phyloP scores from a whole-genome alignment of 2,113 vertebrate species.

The Gobius niger region DNA sequence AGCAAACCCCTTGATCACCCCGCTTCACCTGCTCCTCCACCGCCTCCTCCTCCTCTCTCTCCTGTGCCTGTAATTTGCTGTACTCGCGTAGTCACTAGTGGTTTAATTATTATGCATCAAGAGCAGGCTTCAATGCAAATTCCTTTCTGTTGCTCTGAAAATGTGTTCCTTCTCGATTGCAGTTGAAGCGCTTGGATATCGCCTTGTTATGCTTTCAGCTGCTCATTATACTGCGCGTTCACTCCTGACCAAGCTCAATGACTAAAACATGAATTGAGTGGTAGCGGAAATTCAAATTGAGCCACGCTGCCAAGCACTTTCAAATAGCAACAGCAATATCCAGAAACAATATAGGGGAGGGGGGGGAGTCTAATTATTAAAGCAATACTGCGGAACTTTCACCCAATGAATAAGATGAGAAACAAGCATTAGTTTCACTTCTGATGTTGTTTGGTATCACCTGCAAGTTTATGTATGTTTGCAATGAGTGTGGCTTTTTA shows the following conservation, averaged over 20 bases:
- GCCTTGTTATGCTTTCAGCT: conserved; percentile 59
- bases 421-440: no score
- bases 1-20: neutral
- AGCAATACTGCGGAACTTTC: neutral
- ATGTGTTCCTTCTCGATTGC: conserved; percentile 49
- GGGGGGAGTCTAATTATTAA: neutral
- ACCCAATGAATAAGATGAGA: no score
- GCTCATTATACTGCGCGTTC: conserved; percentile 60
- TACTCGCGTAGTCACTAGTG: conserved; percentile 39
- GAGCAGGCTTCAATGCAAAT: conserved; percentile 57
- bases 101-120: conserved; percentile 62
- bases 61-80: conserved; percentile 45
- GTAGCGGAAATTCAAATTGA: conserved; percentile 53
- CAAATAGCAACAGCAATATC: neutral
- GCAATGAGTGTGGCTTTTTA: no score
- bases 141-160: conserved; percentile 41
- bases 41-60: neutral
- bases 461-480: neutral
- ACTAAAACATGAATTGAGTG: conserved; percentile 68
- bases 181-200: conserved; percentile 46
- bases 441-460: no score
- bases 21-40: neutral
- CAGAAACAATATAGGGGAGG: neutral
- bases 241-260: conserved; percentile 50
- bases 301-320: conserved; percentile 19